Evolutionary conservation across 2,797 vertebrate genomes (phyloP).

Genomic region (Momotus momota): DNA sequence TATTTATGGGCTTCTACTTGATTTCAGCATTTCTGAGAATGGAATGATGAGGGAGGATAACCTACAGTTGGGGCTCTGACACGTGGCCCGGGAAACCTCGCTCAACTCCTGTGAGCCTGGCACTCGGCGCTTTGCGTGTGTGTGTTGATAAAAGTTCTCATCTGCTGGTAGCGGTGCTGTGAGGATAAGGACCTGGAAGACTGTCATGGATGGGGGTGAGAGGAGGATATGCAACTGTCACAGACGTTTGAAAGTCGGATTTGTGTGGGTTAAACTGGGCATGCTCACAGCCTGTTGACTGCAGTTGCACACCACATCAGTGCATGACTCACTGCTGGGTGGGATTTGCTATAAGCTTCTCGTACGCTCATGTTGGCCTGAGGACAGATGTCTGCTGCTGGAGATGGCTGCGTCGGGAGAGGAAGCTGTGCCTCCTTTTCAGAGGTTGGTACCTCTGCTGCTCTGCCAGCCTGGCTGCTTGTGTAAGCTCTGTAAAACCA

Average conservation of each 20-base stretch:
- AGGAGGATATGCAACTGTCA: conserved; percentile 42
- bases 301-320: conserved; percentile 10
- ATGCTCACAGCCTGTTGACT: conserved; percentile 53
- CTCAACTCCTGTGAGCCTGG: background rate
- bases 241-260: conserved; percentile 40
- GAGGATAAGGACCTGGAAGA: conserved; percentile 59
- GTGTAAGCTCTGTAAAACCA: background rate
- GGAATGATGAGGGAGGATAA: background rate
- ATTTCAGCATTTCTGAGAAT: background rate
- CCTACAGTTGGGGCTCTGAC: background rate
- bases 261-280: conserved; percentile 66
- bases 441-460: background rate
- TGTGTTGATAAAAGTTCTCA: conserved; percentile 21
- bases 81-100: fast-evolving
- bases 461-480: background rate
- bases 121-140: fast-evolving
- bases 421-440: background rate
- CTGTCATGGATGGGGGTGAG: conserved; percentile 28
- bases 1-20: background rate
- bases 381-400: background rate
- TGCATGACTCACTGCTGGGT: conserved; percentile 51
- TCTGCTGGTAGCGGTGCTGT: conserved; percentile 27
- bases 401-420: background rate
- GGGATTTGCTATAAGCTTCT: conserved; percentile 57
- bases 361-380: background rate